Conservation (phyloP, 1,140 invertebrate species). For the Maniola jurtina region DNA sequence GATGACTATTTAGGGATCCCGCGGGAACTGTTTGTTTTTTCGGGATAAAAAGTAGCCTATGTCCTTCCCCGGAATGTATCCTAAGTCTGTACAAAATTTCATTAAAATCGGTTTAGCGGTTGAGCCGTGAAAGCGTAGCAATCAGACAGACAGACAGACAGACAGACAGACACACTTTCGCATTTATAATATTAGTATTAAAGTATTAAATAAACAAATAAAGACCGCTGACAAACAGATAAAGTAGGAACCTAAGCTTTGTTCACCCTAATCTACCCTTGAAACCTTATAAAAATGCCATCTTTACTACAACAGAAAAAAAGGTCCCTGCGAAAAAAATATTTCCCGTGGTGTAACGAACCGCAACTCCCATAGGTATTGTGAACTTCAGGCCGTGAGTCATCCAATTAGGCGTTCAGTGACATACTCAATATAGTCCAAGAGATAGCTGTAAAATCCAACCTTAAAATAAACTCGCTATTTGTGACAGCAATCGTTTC, state of each 20-base stretch:
- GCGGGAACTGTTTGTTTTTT: too few species aligned
- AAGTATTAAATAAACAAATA: too few species aligned
- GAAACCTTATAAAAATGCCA: slow-evolving; percentile 2
- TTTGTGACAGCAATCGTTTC: background rate
- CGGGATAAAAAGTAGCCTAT: too few species aligned
- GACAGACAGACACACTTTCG: too few species aligned
- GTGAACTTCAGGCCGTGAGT: slow-evolving; percentile 6
- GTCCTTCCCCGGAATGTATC: too few species aligned
- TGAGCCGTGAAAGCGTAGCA: too few species aligned
- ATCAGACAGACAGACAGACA: too few species aligned
- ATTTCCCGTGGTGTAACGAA: slow-evolving; percentile 2
- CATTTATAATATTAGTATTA: too few species aligned
- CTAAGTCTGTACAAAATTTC: too few species aligned
- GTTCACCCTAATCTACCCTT: slow-evolving; percentile 6
- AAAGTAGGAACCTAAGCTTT: background rate
- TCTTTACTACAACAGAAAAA: background rate
- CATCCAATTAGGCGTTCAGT: slow-evolving; percentile 13
- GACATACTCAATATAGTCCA: slow-evolving; percentile 5
- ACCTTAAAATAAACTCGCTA: slow-evolving; percentile 1
- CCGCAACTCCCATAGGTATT: slow-evolving; percentile 8
- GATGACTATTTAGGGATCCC: too few species aligned
- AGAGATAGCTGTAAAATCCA: background rate
- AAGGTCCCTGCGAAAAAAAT: slow-evolving; percentile 5
- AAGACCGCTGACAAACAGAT: background rate
- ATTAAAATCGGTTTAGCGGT: too few species aligned